These are phyloP conservation scores for Drosophila arawakana DNA, from an alignment of 1,140 invertebrate species.

Conservation along the genomic window DNA sequence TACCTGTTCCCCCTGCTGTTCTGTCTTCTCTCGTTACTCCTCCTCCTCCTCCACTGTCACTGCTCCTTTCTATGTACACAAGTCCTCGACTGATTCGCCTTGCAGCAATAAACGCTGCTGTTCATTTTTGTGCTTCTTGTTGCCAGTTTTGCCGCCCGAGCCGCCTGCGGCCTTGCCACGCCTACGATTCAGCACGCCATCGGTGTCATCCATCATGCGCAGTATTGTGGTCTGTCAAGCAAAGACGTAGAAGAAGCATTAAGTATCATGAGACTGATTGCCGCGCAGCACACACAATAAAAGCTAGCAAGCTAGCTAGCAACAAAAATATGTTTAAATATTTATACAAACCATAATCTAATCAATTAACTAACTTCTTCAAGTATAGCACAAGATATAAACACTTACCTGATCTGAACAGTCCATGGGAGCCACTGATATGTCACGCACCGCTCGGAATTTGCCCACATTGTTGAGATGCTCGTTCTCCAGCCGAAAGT, in stretches of 20 bases:
- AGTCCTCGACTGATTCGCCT: slow-evolving; percentile 79
- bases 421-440: slow-evolving; percentile 94
- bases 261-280: too few relatives aligned
- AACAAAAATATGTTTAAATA: not conserved
- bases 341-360: not conserved
- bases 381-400: not conserved
- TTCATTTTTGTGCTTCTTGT: slow-evolving; percentile 67
- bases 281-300: too few relatives aligned
- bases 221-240: slow-evolving; percentile 89
- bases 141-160: slow-evolving; percentile 57
- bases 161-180: slow-evolving; percentile 66
- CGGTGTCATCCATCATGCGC: slow-evolving; percentile 97
- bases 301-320: too few relatives aligned
- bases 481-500: slow-evolving; percentile 96
- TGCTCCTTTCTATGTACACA: slow-evolving; percentile 59
- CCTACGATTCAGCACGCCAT: slow-evolving; percentile 91
- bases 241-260: not conserved
- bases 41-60: not conserved
- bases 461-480: slow-evolving; percentile 98
- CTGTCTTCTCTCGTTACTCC: not conserved
- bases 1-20: too few relatives aligned
- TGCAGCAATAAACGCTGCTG: slow-evolving; percentile 73
- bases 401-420: slow-evolving; percentile 88
- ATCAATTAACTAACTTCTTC: not conserved
- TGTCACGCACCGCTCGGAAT: slow-evolving; percentile 95